Evolutionary conservation across 2,888 invertebrate species (phyloP).

Genomic region (Troilus luridus): DNA sequence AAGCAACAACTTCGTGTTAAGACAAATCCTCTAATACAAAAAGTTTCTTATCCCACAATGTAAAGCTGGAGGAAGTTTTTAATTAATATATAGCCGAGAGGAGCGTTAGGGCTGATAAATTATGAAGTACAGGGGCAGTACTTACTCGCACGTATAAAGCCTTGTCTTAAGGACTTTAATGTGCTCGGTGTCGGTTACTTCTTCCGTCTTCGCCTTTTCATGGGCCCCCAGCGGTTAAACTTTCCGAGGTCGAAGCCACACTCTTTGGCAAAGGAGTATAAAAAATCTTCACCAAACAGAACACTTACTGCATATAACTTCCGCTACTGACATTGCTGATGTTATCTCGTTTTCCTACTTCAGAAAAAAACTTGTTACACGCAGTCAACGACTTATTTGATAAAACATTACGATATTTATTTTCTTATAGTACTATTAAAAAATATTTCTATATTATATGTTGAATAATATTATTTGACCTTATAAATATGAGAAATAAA

Average conservation of each 20-base stretch:
- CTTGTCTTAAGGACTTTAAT: slow-evolving; percentile 49
- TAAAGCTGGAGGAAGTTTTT: slow-evolving; percentile 30
- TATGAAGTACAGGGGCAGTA: slow-evolving; percentile 36
- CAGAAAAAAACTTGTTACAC: neutral
- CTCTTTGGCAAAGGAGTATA: neutral
- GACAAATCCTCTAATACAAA: slow-evolving; percentile 46
- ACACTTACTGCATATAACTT: neutral
- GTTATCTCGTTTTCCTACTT: neutral
- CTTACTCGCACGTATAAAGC: slow-evolving; percentile 42
- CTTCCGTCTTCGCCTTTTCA: slow-evolving; percentile 15
- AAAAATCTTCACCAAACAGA: neutral
- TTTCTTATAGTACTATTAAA: neutral
- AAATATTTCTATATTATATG: neutral
- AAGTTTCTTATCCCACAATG: slow-evolving; percentile 22
- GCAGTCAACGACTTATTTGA: neutral
- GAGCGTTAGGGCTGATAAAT: slow-evolving; percentile 19
- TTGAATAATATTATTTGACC: too few relatives aligned
- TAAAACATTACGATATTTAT: neutral
- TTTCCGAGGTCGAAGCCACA: slow-evolving; percentile 3
- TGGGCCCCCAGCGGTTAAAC: slow-evolving; percentile 34
- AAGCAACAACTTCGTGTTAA: neutral
- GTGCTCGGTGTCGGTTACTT: slow-evolving; percentile 35
- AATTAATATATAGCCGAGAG: slow-evolving; percentile 36
- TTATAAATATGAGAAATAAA: too few relatives aligned
- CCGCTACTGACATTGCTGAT: neutral